Evolutionary conservation across 64 coral and sea anemone genomes (phyloP).

Genomic region (Porites australiensis): DNA sequence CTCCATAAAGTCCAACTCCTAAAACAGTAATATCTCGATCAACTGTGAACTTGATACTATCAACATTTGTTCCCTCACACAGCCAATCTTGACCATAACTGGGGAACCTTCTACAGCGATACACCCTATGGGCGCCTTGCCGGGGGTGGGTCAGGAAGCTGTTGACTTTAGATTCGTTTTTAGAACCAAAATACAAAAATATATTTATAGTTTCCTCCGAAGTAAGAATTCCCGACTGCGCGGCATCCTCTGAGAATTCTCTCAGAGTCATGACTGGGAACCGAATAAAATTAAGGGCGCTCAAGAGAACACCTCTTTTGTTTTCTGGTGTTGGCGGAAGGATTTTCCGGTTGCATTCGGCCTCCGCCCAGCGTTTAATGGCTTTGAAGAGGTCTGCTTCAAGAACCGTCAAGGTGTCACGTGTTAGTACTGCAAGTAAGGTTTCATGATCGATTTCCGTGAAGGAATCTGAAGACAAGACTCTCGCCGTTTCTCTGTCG

Average conservation of each 20-base stretch:
- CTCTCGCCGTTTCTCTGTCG: slow-evolving; percentile 81
- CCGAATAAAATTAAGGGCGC: slow-evolving; percentile 76
- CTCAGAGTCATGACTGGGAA: slow-evolving; percentile 88
- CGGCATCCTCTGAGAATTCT: slow-evolving; percentile 87
- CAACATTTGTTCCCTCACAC: slow-evolving; percentile 84
- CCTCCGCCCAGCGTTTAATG: slow-evolving; percentile 82
- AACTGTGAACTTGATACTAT: slow-evolving; percentile 86
- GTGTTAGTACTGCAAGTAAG: slow-evolving; percentile 71
- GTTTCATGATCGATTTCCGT: slow-evolving; percentile 74
- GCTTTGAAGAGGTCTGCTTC: slow-evolving; percentile 89
- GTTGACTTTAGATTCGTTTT: slow-evolving; percentile 77
- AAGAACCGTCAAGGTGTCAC: slow-evolving; percentile 77
- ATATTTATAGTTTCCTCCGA: slow-evolving; percentile 83
- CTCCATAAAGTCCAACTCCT: slow-evolving; percentile 85
- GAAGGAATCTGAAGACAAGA: slow-evolving; percentile 82
- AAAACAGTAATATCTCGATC: slow-evolving; percentile 70
- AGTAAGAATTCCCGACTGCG: slow-evolving; percentile 79
- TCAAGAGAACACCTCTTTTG: slow-evolving; percentile 73
- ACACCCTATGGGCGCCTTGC: slow-evolving; percentile 67
- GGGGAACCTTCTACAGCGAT: slow-evolving; percentile 79
- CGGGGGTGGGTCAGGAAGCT: slow-evolving; percentile 60
- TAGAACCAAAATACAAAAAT: slow-evolving; percentile 89
- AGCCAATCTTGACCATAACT: slow-evolving; percentile 70
- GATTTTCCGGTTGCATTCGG: slow-evolving; percentile 75
- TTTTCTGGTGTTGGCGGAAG: slow-evolving; percentile 81